A percentile compares a stretch with the other conserved stretches of the same genome.
Evolutionary conservation across 2,797 vertebrate genomes (phyloP).

Genomic region (Rhynchotus rufescens): DNA sequence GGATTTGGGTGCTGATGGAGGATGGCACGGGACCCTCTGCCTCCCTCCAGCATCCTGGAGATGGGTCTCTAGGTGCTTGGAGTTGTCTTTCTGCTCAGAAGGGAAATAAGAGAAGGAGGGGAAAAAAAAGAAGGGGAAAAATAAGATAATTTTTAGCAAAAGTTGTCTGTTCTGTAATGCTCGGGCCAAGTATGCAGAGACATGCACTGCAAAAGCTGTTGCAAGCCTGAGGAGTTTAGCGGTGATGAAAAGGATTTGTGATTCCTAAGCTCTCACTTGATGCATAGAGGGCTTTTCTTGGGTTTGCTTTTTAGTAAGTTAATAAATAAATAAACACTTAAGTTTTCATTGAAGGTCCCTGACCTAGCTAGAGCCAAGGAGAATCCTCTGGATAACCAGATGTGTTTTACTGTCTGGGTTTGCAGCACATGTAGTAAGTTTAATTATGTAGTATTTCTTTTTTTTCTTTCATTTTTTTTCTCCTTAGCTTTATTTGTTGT

Average conservation of each 20-base stretch:
- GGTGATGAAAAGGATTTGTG: constrained; percentile 42
- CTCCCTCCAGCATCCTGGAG: accelerated
- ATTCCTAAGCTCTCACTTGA: constrained; percentile 12
- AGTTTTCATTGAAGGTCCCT: constrained; percentile 24
- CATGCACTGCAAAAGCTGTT: not conserved
- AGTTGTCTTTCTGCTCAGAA: not conserved
- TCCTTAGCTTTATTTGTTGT: constrained; percentile 19
- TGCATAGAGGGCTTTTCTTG: not conserved
- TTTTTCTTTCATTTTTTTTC: not conserved
- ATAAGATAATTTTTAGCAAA: not conserved
- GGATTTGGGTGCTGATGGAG: not conserved
- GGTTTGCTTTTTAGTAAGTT: constrained; percentile 23
- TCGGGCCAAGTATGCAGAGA: not conserved
- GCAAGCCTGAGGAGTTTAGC: not conserved
- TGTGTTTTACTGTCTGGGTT: constrained; percentile 25
- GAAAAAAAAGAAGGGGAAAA: no score
- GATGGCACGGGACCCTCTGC: not conserved
- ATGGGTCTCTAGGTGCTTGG: accelerated
- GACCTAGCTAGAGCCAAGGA: not conserved
- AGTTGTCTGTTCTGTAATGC: not conserved
- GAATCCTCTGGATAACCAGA: constrained; percentile 27
- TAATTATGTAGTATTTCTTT: constrained; percentile 2
- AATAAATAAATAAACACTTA: not conserved
- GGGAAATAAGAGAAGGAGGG: not conserved
- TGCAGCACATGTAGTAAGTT: constrained; percentile 29